Conservation (phyloP, 2,888 invertebrate species). For the Habroteleia sp. region DNA sequence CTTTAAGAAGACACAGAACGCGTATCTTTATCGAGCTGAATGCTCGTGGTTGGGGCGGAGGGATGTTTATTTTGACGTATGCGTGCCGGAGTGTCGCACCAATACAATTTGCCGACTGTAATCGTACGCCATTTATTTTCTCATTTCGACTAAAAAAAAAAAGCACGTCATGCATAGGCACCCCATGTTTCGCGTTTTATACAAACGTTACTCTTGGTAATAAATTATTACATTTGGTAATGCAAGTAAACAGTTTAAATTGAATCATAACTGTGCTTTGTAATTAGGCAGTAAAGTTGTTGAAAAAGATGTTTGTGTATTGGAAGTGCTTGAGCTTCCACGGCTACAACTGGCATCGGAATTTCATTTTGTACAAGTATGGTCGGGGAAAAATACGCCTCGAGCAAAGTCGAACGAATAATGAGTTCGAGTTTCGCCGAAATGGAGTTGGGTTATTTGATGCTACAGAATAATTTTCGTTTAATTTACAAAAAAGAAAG, state of each 20-base stretch:
- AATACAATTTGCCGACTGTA: slow-evolving; percentile 3
- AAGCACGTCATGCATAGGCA: neutral
- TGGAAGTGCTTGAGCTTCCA: neutral
- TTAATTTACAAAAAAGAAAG: too few relatives aligned
- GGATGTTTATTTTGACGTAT: slow-evolving; percentile 12
- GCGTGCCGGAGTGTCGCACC: neutral
- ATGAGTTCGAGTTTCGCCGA: slow-evolving; percentile 2
- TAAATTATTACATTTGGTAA: too few relatives aligned
- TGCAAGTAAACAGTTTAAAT: neutral
- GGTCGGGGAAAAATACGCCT: neutral
- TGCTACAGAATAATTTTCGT: too few relatives aligned
- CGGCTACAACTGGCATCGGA: too few relatives aligned
- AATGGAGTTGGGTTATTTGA: too few relatives aligned
- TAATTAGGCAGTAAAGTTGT: slow-evolving; percentile 1
- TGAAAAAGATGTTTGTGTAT: neutral
- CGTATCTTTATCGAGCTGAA: slow-evolving; percentile 9
- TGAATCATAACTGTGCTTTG: neutral
- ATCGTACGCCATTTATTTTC: slow-evolving; percentile 9
- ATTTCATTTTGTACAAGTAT: slow-evolving; percentile 10
- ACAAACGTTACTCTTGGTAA: neutral
- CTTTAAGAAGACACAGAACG: slow-evolving; percentile 4
- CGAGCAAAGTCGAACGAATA: slow-evolving; percentile 1
- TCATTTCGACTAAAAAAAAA: neutral
- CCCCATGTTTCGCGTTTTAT: neutral
- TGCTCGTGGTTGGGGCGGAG: slow-evolving; percentile 2